These are phyloP conservation scores for Calyptommatus sinebrachiatus DNA, from an alignment of 2,113 vertebrate species.

Conservation along the genomic window DNA sequence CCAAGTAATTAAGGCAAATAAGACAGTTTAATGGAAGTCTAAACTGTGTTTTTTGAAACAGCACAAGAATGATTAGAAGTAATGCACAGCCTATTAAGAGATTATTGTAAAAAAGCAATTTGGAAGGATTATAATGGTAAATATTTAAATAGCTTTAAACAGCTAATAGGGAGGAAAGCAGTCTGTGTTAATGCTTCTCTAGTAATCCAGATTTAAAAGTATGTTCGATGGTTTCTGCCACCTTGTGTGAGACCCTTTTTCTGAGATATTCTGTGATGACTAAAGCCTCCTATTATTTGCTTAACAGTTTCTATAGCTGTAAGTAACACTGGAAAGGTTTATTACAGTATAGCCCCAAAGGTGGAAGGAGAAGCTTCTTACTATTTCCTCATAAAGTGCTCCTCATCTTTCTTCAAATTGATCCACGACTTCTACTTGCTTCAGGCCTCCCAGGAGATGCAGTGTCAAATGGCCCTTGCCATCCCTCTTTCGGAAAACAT, in stretches of 20 bases:
- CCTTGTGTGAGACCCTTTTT: background rate
- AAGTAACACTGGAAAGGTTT: background rate
- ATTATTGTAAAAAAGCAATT: conserved; percentile 35
- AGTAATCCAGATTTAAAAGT: conserved; percentile 47
- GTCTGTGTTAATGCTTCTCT: background rate
- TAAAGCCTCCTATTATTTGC: background rate
- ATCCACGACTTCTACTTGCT: too few relatives aligned
- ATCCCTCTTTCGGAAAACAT: too few relatives aligned
- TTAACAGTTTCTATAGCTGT: background rate
- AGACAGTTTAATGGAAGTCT: conserved; percentile 44
- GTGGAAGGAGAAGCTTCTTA: too few relatives aligned
- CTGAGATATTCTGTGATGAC: background rate
- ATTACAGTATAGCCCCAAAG: too few relatives aligned
- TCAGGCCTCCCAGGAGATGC: too few relatives aligned
- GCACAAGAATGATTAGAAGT: conserved; percentile 36
- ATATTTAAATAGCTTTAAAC: conserved; percentile 41
- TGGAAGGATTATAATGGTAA: conserved; percentile 53
- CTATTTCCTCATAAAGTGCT: too few relatives aligned
- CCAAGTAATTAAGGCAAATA: conserved; percentile 46
- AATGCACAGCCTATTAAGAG: conserved; percentile 26
- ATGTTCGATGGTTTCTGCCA: conserved; percentile 8
- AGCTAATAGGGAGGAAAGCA: conserved; percentile 18
- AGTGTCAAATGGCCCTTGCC: too few relatives aligned
- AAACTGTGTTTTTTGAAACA: conserved; percentile 30
- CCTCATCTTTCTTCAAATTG: too few relatives aligned